Evolutionary conservation across 2,888 invertebrate genomes (phyloP).

Genomic region (Sinopyrophorus schimmeli): DNA sequence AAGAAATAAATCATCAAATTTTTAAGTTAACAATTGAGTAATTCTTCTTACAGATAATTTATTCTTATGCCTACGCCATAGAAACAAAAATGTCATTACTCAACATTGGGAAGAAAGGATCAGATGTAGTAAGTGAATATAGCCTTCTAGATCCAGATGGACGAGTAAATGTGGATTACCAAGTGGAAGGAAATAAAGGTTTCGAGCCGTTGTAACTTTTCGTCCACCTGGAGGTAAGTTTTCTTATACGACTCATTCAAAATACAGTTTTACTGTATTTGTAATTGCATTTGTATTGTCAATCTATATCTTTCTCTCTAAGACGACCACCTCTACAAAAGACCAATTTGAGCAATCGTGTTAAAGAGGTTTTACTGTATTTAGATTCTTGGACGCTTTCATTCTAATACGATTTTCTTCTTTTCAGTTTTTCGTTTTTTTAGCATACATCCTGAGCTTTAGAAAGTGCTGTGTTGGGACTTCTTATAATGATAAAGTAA

Average conservation of each 20-base stretch:
- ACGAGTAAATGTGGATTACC: conserved; percentile 62
- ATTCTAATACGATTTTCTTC: conserved; percentile 7
- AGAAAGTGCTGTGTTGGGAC: conserved; percentile 33
- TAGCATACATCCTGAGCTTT: conserved; percentile 32
- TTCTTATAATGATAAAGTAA: conserved; percentile 26
- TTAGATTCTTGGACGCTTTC: background rate
- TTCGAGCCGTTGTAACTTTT: conserved; percentile 60
- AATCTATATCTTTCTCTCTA: too few relatives aligned
- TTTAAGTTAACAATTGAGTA: background rate
- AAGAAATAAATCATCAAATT: background rate
- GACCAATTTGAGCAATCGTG: too few relatives aligned
- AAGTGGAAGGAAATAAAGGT: conserved; percentile 60
- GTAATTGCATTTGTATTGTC: too few relatives aligned
- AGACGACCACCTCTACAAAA: too few relatives aligned
- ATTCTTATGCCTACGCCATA: conserved; percentile 48
- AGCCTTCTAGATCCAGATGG: conserved; percentile 71
- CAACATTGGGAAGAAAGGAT: conserved; percentile 49
- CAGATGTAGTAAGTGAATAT: conserved; percentile 59
- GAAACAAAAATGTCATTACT: conserved; percentile 45
- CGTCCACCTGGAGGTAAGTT: conserved; percentile 54
- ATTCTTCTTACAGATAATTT: conserved; percentile 40
- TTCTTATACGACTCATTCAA: too few relatives aligned
- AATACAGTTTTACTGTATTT: too few relatives aligned
- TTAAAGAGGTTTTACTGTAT: too few relatives aligned
- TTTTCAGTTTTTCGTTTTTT: conserved; percentile 37